Evolutionary conservation across 2,113 vertebrate species (phyloP).

Genomic region (Bos taurus): ARS-UCD2.0 NC_037331.1:59619501-59620000

Average conservation of each 20-base stretch:
- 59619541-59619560: not conserved
- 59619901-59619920: not conserved
- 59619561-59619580: not conserved
- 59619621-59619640: not conserved
- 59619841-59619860: not conserved
- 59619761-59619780: not conserved
- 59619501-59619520: not conserved
- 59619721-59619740: not conserved
- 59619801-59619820: not conserved
- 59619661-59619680: slow-evolving; percentile 8
- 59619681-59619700: not conserved
- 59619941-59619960: not conserved
- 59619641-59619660: not conserved
- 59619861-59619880: not conserved
- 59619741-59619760: not conserved
- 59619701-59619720: not conserved
- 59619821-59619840: not conserved
- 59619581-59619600: slow-evolving; percentile 15
- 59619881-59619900: not conserved
- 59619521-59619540: not conserved
- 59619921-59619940: not conserved
- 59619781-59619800: not conserved
- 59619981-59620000: not conserved
- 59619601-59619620: not conserved
- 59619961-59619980: not conserved